These are phyloP conservation scores for Amiota communis DNA, from an alignment of 2,888 invertebrate species.

Conservation along the genomic window DNA sequence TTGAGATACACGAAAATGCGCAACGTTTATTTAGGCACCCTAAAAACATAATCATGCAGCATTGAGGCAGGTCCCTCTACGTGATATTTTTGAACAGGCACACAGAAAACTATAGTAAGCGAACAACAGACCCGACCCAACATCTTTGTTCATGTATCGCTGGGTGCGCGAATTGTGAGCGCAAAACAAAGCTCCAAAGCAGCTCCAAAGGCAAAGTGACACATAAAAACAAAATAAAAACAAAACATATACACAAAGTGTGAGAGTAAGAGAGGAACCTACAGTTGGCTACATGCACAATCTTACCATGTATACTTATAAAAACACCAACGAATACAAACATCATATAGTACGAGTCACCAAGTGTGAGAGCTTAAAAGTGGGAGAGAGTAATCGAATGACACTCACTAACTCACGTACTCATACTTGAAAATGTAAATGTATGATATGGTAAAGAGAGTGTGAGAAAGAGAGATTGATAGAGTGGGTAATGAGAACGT, in stretches of 20 bases:
- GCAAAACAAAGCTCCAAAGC: slow-evolving; percentile 12
- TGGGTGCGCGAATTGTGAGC: slow-evolving; percentile 6
- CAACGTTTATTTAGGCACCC: slow-evolving; percentile 49
- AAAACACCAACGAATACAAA: slow-evolving; percentile 28
- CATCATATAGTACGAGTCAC: slow-evolving; percentile 29
- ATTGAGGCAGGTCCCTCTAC: slow-evolving; percentile 71
- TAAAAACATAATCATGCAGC: slow-evolving; percentile 56
- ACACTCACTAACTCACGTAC: not conserved
- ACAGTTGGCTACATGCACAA: too few relatives aligned
- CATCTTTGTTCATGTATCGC: slow-evolving; percentile 4
- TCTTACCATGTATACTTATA: not conserved
- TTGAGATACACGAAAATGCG: too few relatives aligned
- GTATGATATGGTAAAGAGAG: slow-evolving; percentile 31
- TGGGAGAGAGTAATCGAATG: not conserved
- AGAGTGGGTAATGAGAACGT: not conserved
- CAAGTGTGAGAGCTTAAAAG: slow-evolving; percentile 4
- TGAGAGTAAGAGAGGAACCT: slow-evolving; percentile 1
- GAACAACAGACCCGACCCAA: slow-evolving; percentile 40
- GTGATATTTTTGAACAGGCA: slow-evolving; percentile 65
- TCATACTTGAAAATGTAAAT: slow-evolving; percentile 22
- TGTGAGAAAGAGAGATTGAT: slow-evolving; percentile 7
- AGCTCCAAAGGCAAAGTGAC: slow-evolving; percentile 36
- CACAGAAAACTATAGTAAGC: slow-evolving; percentile 45
- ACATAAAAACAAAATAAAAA: not conserved
- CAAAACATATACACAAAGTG: not conserved